A percentile compares a stretch with the other conserved stretches of the same genome.
Conservation (phyloP, 2,888 invertebrate species). For the Acronicta leporina region DNA sequence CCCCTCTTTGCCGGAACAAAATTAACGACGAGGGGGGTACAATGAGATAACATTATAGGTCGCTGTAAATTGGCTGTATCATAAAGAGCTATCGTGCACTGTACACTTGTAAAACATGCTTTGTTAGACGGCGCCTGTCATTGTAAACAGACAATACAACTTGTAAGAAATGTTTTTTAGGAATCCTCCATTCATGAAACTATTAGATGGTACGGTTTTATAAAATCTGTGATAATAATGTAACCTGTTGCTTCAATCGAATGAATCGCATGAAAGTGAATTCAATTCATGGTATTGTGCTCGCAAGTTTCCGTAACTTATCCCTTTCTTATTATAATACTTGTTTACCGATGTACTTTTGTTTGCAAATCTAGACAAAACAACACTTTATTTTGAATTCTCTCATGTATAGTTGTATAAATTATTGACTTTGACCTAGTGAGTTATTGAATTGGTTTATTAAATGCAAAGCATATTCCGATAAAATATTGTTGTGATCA, state of each 20-base stretch:
- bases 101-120: slow-evolving; percentile 87
- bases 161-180: slow-evolving; percentile 89
- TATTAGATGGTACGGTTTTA: slow-evolving; percentile 82
- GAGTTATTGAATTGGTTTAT: too few relatives aligned
- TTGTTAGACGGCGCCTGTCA: slow-evolving; percentile 86
- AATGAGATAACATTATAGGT: slow-evolving; percentile 70
- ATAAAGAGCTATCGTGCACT: slow-evolving; percentile 88
- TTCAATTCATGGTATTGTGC: slow-evolving; percentile 55
- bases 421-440: neutral
- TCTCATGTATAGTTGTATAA: neutral
- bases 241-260: slow-evolving; percentile 80
- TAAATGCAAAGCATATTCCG: too few relatives aligned
- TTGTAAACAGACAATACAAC: slow-evolving; percentile 87
- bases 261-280: slow-evolving; percentile 71
- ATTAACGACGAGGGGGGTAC: slow-evolving; percentile 58
- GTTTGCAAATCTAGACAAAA: neutral
- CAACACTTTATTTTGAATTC: neutral
- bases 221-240: slow-evolving; percentile 79
- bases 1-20: slow-evolving; percentile 58
- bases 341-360: slow-evolving; percentile 7
- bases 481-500: too few relatives aligned
- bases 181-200: slow-evolving; percentile 85
- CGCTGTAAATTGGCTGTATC: slow-evolving; percentile 77
- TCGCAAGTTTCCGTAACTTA: slow-evolving; percentile 24
- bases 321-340: slow-evolving; percentile 21